phyloP scores from a whole-genome alignment of 2,113 vertebrate species.

The Gadus chalcogrammus region DNA sequence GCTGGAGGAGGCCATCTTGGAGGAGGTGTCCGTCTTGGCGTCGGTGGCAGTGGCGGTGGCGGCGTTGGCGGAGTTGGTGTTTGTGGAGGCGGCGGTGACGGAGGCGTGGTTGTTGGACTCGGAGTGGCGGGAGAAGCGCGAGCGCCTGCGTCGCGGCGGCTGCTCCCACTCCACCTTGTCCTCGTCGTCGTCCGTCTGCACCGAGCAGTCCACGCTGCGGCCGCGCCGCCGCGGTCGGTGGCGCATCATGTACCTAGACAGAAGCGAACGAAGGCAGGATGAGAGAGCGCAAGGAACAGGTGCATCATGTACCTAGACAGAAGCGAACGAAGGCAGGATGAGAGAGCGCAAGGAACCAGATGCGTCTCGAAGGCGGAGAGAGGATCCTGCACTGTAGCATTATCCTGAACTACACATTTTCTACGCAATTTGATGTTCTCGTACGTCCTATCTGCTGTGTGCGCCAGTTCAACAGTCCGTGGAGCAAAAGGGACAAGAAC shows the following conservation, averaged over 20 bases:
- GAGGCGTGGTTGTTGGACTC: slow-evolving; percentile 65
- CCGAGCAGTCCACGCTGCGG: slow-evolving; percentile 90
- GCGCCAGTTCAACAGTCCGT: too few relatives aligned
- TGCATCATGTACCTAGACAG: background rate
- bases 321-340: too few relatives aligned
- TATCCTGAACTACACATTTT: too few relatives aligned
- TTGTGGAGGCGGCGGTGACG: slow-evolving; percentile 10
- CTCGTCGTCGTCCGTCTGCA: slow-evolving; percentile 95
- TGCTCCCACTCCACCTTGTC: slow-evolving; percentile 91
- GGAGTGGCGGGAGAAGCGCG: slow-evolving; percentile 83
- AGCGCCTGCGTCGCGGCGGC: slow-evolving; percentile 85
- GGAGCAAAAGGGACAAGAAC: too few relatives aligned
- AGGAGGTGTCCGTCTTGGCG: slow-evolving; percentile 73
- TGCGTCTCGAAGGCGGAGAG: too few relatives aligned
- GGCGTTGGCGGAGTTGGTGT: background rate
- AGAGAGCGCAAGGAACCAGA: background rate
- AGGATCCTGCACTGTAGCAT: too few relatives aligned
- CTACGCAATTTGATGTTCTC: too few relatives aligned
- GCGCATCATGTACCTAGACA: slow-evolving; percentile 76
- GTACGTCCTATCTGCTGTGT: too few relatives aligned
- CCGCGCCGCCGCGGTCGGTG: slow-evolving; percentile 80
- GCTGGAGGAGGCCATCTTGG: slow-evolving; percentile 78
- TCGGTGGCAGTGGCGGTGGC: slow-evolving; percentile 45
- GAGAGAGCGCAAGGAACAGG: background rate
- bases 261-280: background rate